phyloP scores from a whole-genome alignment of 2,113 vertebrate genomes.

The Catagonus wagneri region DNA sequence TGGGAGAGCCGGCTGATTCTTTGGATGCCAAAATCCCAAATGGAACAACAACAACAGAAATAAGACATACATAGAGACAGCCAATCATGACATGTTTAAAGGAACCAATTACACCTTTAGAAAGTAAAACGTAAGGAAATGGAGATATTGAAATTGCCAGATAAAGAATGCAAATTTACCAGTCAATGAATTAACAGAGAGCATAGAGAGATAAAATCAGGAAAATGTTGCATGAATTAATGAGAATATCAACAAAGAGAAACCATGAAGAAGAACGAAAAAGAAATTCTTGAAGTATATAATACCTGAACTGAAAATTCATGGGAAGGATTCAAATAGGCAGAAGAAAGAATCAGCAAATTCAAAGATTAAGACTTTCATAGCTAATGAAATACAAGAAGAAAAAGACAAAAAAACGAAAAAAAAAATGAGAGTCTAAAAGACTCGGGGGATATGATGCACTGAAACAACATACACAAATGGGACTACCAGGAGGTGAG shows the following conservation, averaged over 20 bases:
- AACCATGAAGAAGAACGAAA: not conserved
- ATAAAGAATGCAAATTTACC: not conserved
- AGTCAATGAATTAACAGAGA: not conserved
- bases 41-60: not conserved
- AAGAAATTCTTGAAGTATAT: not conserved
- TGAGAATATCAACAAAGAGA: not conserved
- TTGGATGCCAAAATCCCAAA: not conserved
- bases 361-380: not conserved
- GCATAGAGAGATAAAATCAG: not conserved
- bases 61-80: not conserved
- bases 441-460: accelerated
- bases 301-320: not conserved
- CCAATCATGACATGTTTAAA: not conserved
- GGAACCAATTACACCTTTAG: not conserved
- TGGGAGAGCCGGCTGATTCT: not conserved
- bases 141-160: not conserved
- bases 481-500: not conserved
- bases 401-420: not conserved
- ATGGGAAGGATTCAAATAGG: not conserved
- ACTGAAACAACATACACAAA: not conserved
- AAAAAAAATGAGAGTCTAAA: not conserved
- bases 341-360: not conserved
- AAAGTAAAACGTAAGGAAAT: not conserved
- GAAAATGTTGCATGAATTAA: not conserved
- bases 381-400: not conserved